These are phyloP conservation scores for Hedychridium roseum DNA, from an alignment of 2,888 invertebrate genomes.

Conservation along the genomic window DNA sequence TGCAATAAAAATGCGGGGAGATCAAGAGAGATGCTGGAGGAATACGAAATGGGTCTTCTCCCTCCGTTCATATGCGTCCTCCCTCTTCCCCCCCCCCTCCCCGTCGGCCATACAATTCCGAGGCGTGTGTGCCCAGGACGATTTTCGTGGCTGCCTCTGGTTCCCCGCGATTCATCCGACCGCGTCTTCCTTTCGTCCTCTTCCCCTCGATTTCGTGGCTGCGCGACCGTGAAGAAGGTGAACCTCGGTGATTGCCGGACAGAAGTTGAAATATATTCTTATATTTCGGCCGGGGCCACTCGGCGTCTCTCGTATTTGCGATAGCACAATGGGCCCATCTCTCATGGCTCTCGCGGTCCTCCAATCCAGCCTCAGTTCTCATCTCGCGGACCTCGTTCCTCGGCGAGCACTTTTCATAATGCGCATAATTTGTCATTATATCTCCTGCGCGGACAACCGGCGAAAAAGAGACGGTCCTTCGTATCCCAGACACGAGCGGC, in stretches of 20 bases:
- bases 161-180: neutral
- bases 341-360: constrained; percentile 33
- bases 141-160: neutral
- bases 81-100: neutral
- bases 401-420: constrained; percentile 33
- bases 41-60: constrained; percentile 55
- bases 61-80: constrained; percentile 9
- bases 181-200: constrained; percentile 7
- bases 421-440: constrained; percentile 44
- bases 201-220: constrained; percentile 18
- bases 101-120: too few species aligned
- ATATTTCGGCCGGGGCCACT: constrained; percentile 33
- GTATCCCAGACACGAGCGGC: too few species aligned
- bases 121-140: too few species aligned
- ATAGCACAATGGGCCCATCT: constrained; percentile 44
- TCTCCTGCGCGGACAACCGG: too few species aligned
- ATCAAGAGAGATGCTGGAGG: constrained; percentile 59
- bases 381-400: neutral
- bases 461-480: too few species aligned
- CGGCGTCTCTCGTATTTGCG: constrained; percentile 21
- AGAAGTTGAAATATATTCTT: constrained; percentile 31
- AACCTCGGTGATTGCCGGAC: constrained; percentile 43
- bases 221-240: constrained; percentile 19
- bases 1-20: constrained; percentile 59
- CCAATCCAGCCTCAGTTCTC: neutral